Base-by-base conservation (phyloP, 1,140 invertebrate genomes). In the Papilio machaon region DNA sequence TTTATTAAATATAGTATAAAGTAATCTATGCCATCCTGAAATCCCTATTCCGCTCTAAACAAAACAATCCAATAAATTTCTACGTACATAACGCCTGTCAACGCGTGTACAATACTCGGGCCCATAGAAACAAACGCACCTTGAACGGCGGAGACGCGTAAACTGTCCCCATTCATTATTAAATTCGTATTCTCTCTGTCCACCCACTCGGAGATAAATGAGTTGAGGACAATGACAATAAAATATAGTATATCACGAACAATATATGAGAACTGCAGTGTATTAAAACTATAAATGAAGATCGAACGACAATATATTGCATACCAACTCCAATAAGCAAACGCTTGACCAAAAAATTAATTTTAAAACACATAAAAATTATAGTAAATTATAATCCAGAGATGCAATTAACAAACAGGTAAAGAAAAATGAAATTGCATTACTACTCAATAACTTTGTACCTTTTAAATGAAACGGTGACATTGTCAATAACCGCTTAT, bases 101-200 rank as follows among this genome's bases (percentile, higher is more conserved):
- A 70, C 64, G 30, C n/a, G 23, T 19, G 30, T 52, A 76, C 74
- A 76, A 76, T 76, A 76, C 74, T 23, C 43, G 64, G 1, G 64
- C 64, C 64, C 64, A 35, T 30, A 46, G 74, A 76, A 76, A 76
- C 47, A 47, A 76, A 76, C 23, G 47, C 74, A 76, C 74, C 47
- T 76, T 76, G 47, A 52, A 52, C 49, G 35, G 35, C 10, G 47
- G 47, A 76, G 74, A 76, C 47, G 74, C 46, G 47, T 52, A 76
- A 76, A 76, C 74, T 76, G 43, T 76, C 47, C 46, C 47, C 74
- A 76, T 76, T 30, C 43, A 47, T 76, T 76, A 76, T 30, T 30
- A 30, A 30, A 30, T 30, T 30, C 23, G 23, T 30, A 30, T 30
- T 30, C 23, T 30, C 23, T 30, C 23, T 30, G 23, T 30, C 23